phyloP scores from a whole-genome alignment of 2,113 vertebrate genomes.

The Monarcha castaneiventris region DNA sequence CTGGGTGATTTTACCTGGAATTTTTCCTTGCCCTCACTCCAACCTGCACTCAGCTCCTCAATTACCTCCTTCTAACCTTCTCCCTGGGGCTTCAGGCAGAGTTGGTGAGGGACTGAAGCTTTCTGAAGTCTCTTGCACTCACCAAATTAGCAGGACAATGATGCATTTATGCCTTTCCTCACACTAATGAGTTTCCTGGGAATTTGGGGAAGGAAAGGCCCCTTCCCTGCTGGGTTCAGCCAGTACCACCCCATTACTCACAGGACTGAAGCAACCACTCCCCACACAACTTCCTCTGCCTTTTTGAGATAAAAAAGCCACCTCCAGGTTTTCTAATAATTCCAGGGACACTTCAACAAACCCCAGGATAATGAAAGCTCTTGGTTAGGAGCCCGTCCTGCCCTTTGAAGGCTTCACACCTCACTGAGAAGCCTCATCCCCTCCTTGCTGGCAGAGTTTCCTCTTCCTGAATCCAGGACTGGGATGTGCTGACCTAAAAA shows the following conservation, averaged over 20 bases:
- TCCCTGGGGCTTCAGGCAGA: background rate
- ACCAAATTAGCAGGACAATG: background rate
- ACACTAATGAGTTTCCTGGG: background rate
- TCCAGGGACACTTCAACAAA: background rate
- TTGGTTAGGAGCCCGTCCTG: background rate
- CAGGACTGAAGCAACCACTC: conserved; percentile 12
- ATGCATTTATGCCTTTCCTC: background rate
- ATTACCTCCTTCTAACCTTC: background rate
- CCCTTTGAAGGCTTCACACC: conserved; percentile 12
- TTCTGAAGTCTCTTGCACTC: background rate
- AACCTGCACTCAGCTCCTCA: background rate
- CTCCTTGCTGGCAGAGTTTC: background rate
- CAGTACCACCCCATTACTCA: conserved; percentile 57
- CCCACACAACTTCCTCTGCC: background rate
- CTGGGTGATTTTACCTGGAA: background rate
- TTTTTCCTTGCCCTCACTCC: background rate
- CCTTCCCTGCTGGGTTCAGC: background rate
- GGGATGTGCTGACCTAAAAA: background rate
- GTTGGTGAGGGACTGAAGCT: background rate
- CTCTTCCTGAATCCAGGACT: background rate
- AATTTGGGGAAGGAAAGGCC: background rate
- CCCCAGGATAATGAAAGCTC: background rate
- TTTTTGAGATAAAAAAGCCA: conserved; percentile 23
- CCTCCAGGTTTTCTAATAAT: conserved; percentile 21
- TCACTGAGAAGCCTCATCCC: background rate